A percentile compares a stretch with the other conserved stretches of the same genome.
Evolutionary conservation across 2,888 invertebrate species (phyloP).

Genomic region (Globia sparganii): DNA sequence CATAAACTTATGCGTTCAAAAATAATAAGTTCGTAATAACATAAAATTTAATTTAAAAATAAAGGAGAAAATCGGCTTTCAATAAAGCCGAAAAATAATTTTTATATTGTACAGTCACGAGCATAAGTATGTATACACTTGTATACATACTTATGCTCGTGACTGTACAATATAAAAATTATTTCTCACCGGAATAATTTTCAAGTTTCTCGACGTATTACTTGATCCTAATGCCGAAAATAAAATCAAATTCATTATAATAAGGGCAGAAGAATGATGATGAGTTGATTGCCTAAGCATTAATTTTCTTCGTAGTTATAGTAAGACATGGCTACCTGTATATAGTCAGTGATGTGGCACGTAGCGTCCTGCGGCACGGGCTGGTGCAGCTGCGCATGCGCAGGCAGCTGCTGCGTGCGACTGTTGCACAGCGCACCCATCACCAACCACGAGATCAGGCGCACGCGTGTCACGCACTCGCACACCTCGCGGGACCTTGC

Average conservation of each 20-base stretch:
- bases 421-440: constrained; percentile 98
- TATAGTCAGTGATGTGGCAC: neutral
- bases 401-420: constrained; percentile 86
- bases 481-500: constrained; percentile 96
- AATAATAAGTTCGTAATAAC: too few relatives aligned
- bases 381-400: constrained; percentile 80
- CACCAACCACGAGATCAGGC: constrained; percentile 98
- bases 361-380: neutral
- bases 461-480: constrained; percentile 98
- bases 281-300: too few relatives aligned
- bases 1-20: too few relatives aligned
- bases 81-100: too few relatives aligned
- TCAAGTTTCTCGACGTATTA: neutral
- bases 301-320: too few relatives aligned
- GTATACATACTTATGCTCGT: too few relatives aligned
- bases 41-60: too few relatives aligned
- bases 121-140: too few relatives aligned
- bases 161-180: neutral
- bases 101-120: too few relatives aligned
- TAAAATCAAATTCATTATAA: neutral
- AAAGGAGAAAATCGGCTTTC: too few relatives aligned
- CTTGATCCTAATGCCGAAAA: neutral
- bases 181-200: neutral
- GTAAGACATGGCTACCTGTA: neutral
- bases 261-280: too few relatives aligned